Evolutionary conservation across 2,888 invertebrate species (phyloP), one percentile per base, ranked within the genome.

Genomic region (Tinea trinotella): DNA sequence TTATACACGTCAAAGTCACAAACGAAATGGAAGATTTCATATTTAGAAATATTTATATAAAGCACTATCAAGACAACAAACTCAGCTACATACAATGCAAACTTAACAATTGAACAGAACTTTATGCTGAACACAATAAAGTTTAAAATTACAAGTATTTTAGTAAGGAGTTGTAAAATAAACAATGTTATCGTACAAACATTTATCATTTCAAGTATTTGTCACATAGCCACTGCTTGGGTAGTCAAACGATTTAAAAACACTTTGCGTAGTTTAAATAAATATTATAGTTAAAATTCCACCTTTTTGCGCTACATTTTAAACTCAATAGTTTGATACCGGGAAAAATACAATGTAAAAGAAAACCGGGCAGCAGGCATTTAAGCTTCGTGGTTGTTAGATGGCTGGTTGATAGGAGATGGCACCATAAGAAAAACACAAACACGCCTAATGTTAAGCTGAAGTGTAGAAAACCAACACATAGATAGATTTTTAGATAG

Each of bases 161-260:
- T 15, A 7, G 36, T 46, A 46, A 46, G 7, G 7, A 46, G 19
- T 4, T 17, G 12, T 12, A 22, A 50, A 50, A 24, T 12, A 50
- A 50, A 50, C 50, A 50, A 10, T 13, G 24, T 50, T 50, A 50
- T 50, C 50, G 50, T 15, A 13, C 24, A 24, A 13, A 12, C 24
- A 24, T 50, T 50, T 50, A 50, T 50, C 24, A 50, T n/a, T 24
- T 22, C 18, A 12, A 50, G 22, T 50, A 50, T 50, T 50, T 50
- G 50, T 50, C 9, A 50, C 10, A 50, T 48, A 48, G 13, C 22
- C 13, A 50, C 24, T 24, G 15, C 46, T 40, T 40, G 15, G 40
- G 40, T 40, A 40, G 40, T 40, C 13, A 40, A 40, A n/a, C 40
- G 40, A 40, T 40, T 40, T 40, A 40, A 40, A n/a, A 40, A 40